These are phyloP conservation scores for Accipiter virgatus DNA, from an alignment of 2,113 vertebrate species.

Conservation along the genomic window DNA sequence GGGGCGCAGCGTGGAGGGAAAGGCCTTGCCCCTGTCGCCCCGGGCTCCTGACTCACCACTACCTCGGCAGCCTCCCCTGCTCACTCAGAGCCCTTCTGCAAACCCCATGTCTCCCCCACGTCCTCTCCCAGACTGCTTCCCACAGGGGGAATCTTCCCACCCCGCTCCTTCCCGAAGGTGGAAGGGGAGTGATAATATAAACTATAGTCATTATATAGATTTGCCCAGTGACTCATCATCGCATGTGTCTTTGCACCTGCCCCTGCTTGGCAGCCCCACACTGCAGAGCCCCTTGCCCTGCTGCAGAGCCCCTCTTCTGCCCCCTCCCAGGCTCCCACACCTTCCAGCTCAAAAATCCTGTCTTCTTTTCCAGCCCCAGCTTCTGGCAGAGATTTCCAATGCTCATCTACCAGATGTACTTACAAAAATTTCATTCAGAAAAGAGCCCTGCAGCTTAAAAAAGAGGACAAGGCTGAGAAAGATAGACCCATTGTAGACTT, in stretches of 20 bases:
- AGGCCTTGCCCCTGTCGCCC: background rate
- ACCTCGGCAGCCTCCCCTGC: background rate
- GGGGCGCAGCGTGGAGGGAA: fast-evolving
- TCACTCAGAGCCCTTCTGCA: background rate
- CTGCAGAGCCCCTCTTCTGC: background rate
- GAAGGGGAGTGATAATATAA: background rate
- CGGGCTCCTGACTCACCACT: background rate
- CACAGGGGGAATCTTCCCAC: background rate
- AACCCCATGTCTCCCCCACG: fast-evolving
- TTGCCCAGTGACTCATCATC: background rate
- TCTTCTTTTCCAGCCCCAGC: background rate
- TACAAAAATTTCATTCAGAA: background rate
- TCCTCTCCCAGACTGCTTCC: background rate
- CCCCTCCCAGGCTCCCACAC: background rate
- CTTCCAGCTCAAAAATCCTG: background rate
- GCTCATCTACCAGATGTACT: background rate
- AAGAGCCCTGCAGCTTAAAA: background rate
- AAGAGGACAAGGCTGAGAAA: background rate
- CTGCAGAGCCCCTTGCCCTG: background rate
- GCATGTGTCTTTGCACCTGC: fast-evolving
- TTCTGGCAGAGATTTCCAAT: background rate
- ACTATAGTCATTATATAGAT: background rate
- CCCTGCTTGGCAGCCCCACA: background rate
- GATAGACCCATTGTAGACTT: background rate
- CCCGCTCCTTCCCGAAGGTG: background rate